Conservation (phyloP, 2,797 vertebrate species). For the Sarcophilus harrisii region DNA sequence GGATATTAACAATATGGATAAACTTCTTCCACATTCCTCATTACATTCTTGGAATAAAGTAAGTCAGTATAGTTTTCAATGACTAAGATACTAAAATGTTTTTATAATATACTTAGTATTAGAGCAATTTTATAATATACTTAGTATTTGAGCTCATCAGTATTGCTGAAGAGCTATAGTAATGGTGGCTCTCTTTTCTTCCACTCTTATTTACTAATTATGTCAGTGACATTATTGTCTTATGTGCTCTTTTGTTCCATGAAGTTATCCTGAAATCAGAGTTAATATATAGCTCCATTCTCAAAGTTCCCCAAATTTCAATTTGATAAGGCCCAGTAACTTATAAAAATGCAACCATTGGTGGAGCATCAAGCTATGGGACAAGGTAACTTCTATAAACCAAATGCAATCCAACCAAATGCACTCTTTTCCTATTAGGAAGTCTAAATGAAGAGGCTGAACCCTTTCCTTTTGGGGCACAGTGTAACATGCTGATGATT, state of each 20-base stretch:
- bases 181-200: neutral
- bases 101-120: neutral
- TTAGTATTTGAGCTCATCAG: neutral
- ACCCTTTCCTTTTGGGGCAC: neutral
- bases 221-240: neutral
- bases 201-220: neutral
- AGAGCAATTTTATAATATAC: neutral
- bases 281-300: neutral
- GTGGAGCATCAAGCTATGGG: neutral
- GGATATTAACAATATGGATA: constrained; percentile 89
- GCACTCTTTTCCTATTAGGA: neutral
- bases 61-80: constrained; percentile 69
- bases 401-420: neutral
- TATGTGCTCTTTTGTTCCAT: neutral
- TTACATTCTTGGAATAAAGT: constrained; percentile 87
- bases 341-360: neutral
- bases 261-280: neutral
- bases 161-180: neutral
- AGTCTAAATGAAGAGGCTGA: neutral
- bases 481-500: neutral
- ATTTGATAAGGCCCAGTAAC: neutral
- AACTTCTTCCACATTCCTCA: constrained; percentile 93
- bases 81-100: neutral
- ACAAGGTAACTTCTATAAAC: neutral
- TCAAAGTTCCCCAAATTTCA: neutral